Conservation (phyloP, 2,888 invertebrate species). For the Mallateleia sp. region DNA sequence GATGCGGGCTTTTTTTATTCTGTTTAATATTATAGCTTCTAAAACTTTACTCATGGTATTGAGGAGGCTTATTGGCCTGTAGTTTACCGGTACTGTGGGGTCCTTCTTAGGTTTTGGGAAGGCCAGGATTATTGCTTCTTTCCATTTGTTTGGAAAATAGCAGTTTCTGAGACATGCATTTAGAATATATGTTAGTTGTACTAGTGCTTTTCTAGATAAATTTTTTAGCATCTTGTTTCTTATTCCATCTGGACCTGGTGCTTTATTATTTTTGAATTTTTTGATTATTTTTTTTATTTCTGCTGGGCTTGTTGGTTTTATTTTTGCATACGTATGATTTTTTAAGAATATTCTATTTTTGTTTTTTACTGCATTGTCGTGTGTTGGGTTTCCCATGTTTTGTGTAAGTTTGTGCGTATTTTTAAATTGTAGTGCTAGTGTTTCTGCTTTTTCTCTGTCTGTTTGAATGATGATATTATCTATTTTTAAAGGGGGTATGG, state of each 20-base stretch:
- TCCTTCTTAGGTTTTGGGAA: conserved; percentile 43
- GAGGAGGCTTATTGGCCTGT: conserved; percentile 41
- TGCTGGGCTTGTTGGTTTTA: neutral
- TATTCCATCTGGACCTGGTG: conserved; percentile 20
- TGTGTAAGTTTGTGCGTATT: conserved; percentile 18
- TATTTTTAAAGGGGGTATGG: no score
- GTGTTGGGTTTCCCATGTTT: neutral
- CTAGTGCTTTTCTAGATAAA: neutral
- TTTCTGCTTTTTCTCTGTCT: conserved; percentile 23
- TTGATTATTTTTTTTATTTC: conserved; percentile 26
- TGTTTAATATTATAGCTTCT: conserved; percentile 21
- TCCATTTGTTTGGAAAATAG: conserved; percentile 46
- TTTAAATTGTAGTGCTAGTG: conserved; percentile 23
- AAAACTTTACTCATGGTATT: conserved; percentile 28
- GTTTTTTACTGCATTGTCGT: neutral
- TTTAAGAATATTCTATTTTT: no score
- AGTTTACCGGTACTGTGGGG: neutral
- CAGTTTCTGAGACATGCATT: neutral
- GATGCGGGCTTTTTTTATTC: conserved; percentile 32
- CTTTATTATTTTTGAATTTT: conserved; percentile 28
- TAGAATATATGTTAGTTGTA: neutral
- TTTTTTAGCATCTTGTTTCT: neutral
- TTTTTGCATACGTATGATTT: neutral
- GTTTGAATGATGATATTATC: neutral
- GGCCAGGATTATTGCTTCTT: conserved; percentile 21